Percentiles rank a stretch among this genome's conserved stretches.
These are phyloP conservation scores for Phataginus tricuspis DNA, from an alignment of 2,797 vertebrate species.

Conservation along the genomic window DNA sequence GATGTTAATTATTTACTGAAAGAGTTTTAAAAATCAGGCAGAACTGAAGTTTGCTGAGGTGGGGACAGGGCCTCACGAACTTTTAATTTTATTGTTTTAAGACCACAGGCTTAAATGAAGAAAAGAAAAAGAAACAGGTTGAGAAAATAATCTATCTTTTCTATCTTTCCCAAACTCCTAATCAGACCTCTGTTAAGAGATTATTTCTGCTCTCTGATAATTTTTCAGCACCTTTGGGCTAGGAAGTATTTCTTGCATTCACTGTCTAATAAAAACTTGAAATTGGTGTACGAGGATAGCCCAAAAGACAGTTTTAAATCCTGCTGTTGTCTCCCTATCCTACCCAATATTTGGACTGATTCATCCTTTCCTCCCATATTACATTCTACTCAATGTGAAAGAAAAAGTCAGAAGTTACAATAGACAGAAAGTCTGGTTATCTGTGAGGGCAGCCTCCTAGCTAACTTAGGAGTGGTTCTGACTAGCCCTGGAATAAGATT, in stretches of 20 bases:
- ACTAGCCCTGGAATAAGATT: constrained; percentile 40
- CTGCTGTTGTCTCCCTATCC: not conserved
- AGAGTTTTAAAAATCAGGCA: not conserved
- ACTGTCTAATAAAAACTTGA: not conserved
- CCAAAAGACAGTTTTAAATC: not conserved
- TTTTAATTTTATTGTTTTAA: not conserved
- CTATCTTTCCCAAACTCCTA: not conserved
- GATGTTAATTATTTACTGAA: constrained; percentile 22
- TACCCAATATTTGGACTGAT: not conserved
- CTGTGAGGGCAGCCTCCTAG: not conserved
- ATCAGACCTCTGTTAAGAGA: not conserved
- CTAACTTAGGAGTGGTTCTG: constrained; percentile 10
- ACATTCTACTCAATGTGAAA: not conserved
- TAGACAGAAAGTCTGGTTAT: not conserved
- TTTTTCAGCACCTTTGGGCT: not conserved
- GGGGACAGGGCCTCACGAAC: not conserved
- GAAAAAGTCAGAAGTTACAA: not conserved
- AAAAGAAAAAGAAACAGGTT: not conserved
- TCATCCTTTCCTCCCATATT: not conserved
- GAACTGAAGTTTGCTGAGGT: constrained; percentile 18
- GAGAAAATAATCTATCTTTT: not conserved
- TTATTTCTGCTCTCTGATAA: not conserved
- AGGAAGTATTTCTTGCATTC: not conserved
- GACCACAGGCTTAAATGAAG: not conserved
- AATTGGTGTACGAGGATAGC: not conserved